Base-by-base conservation (phyloP, 2,113 vertebrate genomes). In the Clarias magur region DNA sequence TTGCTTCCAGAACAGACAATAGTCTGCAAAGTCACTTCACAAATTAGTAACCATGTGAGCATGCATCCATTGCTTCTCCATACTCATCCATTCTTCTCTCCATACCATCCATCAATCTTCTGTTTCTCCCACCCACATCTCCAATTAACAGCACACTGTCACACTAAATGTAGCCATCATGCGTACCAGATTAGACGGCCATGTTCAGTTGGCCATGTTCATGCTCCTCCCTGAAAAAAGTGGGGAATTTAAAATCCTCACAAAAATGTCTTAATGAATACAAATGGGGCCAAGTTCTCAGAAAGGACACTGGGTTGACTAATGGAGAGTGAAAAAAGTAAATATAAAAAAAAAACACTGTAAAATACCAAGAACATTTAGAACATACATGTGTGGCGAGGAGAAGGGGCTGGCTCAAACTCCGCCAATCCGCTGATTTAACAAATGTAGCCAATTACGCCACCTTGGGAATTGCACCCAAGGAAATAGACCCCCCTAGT, bases 1-100 rank as follows among this genome's bases (percentile, higher is more conserved):
- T 87, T 8, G 94, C 95, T 95, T 94, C 95, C 94, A 91, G 89
- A 92, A 91, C 89, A 95, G 94, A 94, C 95, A 93, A 94, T 94
- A 94, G 94, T 94, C 95, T 34, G 86, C 93, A 95, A 95, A 96
- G 42, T 78, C 48, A 54, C 16, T 54, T 48, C 75, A 80, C 89
- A 92, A 92, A 92, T 91, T 93, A 93, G 92, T 90, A 72, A 80
- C 91, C 91, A 79, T 59, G 90, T 90, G 53, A 48, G 30, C 63
- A 67, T 54, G 38, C 78, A 27, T 70, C 34, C 38, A 82, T 62
- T 63, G 48, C 23, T 72, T 82, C 48, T 57, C 30, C 17, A 30
- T 38, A 27, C 57, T 48, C 23, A 34, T 78, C 70, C 38, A 30
- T 86, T 60, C 38, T 25, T 86, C 67, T 6, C 0, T 48, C 7